Evolutionary conservation across 35 echinoderm and acorn worm genomes (phyloP).

Genomic region (Amphiura filiformis): DNA sequence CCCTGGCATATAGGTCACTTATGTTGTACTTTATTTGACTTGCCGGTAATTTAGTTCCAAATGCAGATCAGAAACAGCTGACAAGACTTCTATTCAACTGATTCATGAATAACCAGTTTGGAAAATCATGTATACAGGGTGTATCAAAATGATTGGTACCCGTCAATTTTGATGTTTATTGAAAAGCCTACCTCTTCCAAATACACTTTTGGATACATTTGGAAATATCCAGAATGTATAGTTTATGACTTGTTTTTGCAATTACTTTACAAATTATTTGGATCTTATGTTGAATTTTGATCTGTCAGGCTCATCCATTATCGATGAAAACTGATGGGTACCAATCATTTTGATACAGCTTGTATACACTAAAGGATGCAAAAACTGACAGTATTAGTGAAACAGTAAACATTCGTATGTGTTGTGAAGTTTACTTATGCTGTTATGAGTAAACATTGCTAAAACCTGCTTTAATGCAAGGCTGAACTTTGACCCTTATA

Average conservation of each 20-base stretch:
- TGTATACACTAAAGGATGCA: too few relatives aligned
- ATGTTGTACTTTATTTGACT: neutral
- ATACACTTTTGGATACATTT: too few relatives aligned
- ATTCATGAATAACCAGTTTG: neutral
- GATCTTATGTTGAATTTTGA: too few relatives aligned
- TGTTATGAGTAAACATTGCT: neutral
- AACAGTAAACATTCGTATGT: neutral
- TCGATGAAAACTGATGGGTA: too few relatives aligned
- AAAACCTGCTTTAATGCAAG: neutral
- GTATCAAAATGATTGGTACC: too few relatives aligned
- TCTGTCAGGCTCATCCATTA: too few relatives aligned
- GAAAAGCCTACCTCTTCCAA: too few relatives aligned
- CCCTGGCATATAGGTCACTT: neutral
- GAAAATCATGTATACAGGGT: neutral
- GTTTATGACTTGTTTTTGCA: too few relatives aligned
- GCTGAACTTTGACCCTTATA: neutral
- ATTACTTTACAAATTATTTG: too few relatives aligned
- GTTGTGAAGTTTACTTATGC: neutral
- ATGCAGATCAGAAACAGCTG: neutral
- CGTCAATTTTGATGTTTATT: too few relatives aligned
- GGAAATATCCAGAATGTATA: too few relatives aligned
- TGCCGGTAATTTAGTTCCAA: neutral
- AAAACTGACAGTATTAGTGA: neutral
- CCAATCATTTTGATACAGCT: too few relatives aligned
- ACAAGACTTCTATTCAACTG: neutral